These are phyloP conservation scores for Lampris incognitus DNA, from an alignment of 2,113 vertebrate species.

Conservation along the genomic window DNA sequence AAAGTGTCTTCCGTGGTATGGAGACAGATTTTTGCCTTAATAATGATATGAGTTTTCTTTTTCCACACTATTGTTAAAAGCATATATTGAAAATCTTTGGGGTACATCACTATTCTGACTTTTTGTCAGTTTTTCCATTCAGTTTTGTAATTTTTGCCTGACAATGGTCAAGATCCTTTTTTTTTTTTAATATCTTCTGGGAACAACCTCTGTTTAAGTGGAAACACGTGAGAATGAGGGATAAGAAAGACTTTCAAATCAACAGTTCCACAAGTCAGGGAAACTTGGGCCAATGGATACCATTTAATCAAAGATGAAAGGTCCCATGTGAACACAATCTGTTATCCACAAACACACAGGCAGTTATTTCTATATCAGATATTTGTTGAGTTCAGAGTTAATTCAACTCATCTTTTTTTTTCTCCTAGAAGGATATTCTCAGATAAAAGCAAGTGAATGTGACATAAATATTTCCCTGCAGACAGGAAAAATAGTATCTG, in stretches of 20 bases:
- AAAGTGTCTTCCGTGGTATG: too few relatives aligned
- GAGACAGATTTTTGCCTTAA: too few relatives aligned
- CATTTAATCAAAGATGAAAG: slow-evolving; percentile 20
- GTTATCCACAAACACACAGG: background rate
- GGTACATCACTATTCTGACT: too few relatives aligned
- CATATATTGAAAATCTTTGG: too few relatives aligned
- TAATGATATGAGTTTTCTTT: too few relatives aligned
- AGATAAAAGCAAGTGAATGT: background rate
- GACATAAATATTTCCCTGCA: background rate
- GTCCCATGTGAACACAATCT: slow-evolving; percentile 32
- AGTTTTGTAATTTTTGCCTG: too few relatives aligned
- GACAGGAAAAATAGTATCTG: background rate
- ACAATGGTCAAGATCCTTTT: too few relatives aligned
- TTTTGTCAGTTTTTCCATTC: too few relatives aligned
- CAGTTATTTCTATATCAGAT: background rate
- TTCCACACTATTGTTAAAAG: too few relatives aligned
- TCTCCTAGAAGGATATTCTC: background rate
- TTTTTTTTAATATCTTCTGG: too few relatives aligned
- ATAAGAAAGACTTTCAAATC: slow-evolving; percentile 2
- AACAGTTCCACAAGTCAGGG: slow-evolving; percentile 3
- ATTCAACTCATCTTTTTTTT: too few relatives aligned
- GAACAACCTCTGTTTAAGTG: background rate
- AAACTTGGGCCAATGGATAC: background rate
- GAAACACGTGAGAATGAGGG: background rate
- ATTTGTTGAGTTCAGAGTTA: background rate